phyloP scores from a whole-genome alignment of 2,113 vertebrate species.

The Catharus minimus region DNA sequence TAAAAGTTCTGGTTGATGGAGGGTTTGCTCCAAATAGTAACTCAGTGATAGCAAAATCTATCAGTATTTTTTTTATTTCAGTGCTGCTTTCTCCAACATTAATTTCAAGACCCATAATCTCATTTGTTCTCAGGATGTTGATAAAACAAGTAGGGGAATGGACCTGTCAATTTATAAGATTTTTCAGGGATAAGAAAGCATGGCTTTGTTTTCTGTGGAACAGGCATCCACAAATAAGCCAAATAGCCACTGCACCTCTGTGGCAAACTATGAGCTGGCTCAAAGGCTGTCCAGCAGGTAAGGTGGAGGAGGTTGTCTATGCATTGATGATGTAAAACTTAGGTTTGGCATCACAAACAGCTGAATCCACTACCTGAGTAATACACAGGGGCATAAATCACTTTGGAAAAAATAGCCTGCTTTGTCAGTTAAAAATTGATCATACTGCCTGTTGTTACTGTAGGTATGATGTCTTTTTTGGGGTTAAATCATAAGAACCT shows the following conservation, averaged over 20 bases:
- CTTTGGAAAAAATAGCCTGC: background rate
- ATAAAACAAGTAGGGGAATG: background rate
- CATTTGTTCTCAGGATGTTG: background rate
- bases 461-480: background rate
- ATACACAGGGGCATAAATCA: background rate
- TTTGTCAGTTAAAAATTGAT: background rate
- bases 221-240: background rate
- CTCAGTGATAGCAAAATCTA: background rate
- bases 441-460: background rate
- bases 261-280: background rate
- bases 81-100: background rate
- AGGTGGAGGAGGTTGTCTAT: background rate
- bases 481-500: background rate
- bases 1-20: background rate
- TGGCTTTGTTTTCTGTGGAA: background rate
- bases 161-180: background rate
- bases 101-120: background rate
- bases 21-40: background rate
- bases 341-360: background rate
- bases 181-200: background rate
- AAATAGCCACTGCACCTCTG: background rate
- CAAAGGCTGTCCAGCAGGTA: background rate
- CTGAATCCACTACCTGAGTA: background rate
- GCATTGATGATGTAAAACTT: background rate
- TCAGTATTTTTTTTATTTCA: background rate